Conservation (phyloP, 2,797 vertebrate genomes). For the Catharus ustulatus region DNA sequence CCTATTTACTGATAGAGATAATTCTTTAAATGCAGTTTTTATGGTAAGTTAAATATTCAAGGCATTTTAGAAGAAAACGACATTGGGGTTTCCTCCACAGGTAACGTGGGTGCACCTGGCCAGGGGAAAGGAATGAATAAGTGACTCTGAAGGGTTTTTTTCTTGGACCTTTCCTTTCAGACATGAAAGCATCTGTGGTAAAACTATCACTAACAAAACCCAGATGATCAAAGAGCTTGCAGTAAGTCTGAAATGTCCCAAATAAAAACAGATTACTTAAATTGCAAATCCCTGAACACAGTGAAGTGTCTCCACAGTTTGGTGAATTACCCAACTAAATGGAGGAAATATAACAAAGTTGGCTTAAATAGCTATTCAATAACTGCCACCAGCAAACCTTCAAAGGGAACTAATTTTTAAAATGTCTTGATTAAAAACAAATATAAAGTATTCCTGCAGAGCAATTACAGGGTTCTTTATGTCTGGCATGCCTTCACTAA, state of each 20-base stretch:
- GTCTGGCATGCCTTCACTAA: conserved; percentile 4
- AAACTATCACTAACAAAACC: background rate
- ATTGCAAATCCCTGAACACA: background rate
- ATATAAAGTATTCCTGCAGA: background rate
- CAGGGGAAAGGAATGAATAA: background rate
- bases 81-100: background rate
- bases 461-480: background rate
- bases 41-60: background rate
- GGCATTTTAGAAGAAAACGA: background rate
- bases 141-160: background rate
- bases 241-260: background rate
- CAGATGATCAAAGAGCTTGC: background rate
- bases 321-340: background rate
- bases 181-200: background rate
- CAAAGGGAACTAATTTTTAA: background rate
- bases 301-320: background rate
- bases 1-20: background rate
- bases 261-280: background rate
- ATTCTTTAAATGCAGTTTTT: background rate
- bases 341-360: background rate
- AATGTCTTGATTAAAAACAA: conserved; percentile 31
- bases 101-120: background rate
- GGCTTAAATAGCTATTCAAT: background rate
- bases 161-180: background rate
- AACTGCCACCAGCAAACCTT: background rate